phyloP scores from a whole-genome alignment of 2,888 invertebrate species.

The Cancer borealis region DNA sequence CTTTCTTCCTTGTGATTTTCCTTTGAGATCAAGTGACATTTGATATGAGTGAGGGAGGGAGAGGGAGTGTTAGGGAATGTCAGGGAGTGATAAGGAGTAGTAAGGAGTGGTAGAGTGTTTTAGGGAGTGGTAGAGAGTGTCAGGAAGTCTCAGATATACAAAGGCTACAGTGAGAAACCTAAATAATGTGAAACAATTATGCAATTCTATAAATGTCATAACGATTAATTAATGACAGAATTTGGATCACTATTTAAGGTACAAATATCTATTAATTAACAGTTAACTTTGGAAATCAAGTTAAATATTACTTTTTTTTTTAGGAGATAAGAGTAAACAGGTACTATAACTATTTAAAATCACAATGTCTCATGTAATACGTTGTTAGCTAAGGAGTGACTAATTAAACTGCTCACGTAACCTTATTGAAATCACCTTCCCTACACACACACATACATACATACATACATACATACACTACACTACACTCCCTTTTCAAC shows the following conservation, averaged over 20 bases:
- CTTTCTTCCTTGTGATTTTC: background rate
- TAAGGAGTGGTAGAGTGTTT: too few relatives aligned
- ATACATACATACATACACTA: background rate
- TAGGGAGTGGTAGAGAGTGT: too few relatives aligned
- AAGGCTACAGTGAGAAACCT: background rate
- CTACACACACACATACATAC: too few relatives aligned
- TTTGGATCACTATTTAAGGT: background rate
- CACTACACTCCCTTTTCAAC: background rate
- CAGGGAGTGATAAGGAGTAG: too few relatives aligned
- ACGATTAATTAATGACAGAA: background rate
- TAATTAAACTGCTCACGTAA: too few relatives aligned
- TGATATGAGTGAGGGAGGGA: slow-evolving; percentile 35
- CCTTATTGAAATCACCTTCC: too few relatives aligned
- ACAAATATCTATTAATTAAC: background rate
- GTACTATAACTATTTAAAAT: background rate
- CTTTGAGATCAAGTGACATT: slow-evolving; percentile 35
- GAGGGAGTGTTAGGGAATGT: background rate
- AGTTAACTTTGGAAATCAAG: background rate
- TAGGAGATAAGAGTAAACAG: background rate
- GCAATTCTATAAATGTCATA: background rate
- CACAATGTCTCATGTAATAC: background rate
- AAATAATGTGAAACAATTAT: background rate
- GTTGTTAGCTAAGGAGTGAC: background rate
- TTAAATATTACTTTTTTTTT: background rate
- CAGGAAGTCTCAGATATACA: too few relatives aligned